Conservation (phyloP, 2,113 vertebrate genomes). For the Merops nubicus region DNA sequence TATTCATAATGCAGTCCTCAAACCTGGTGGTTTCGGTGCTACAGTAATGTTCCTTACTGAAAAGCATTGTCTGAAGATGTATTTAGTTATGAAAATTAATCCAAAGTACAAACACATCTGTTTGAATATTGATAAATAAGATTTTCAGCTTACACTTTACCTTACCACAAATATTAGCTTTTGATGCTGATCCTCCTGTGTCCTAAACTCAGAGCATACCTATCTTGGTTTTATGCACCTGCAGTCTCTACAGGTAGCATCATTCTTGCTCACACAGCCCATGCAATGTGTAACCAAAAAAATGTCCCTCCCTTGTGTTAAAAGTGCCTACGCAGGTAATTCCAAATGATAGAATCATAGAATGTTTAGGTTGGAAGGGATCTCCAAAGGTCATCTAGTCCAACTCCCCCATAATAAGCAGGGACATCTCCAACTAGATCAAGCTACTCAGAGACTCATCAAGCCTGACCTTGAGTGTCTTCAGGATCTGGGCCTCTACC, state of each 20-base stretch:
- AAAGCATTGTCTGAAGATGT: background rate
- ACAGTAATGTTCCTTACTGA: background rate
- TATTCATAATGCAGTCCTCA: background rate
- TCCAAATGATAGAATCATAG: no score
- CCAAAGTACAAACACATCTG: background rate
- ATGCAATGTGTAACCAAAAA: background rate
- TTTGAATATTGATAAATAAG: background rate
- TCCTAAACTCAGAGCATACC: background rate
- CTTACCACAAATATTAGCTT: background rate
- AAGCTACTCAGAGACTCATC: no score
- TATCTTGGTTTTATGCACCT: background rate
- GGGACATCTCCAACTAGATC: no score
- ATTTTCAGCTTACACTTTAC: background rate
- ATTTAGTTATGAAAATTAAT: background rate
- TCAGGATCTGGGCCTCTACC: no score
- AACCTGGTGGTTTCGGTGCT: background rate
- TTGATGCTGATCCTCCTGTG: background rate
- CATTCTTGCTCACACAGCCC: rapidly evolving
- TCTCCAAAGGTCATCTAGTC: no score
- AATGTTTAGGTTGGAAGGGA: no score
- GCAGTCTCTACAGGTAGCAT: background rate
- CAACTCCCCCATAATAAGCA: no score
- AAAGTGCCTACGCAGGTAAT: background rate
- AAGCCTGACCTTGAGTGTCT: no score
- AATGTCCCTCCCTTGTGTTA: background rate